Evolutionary conservation across 2,888 invertebrate species (phyloP).

Genomic region (Dugesia japonica): DNA sequence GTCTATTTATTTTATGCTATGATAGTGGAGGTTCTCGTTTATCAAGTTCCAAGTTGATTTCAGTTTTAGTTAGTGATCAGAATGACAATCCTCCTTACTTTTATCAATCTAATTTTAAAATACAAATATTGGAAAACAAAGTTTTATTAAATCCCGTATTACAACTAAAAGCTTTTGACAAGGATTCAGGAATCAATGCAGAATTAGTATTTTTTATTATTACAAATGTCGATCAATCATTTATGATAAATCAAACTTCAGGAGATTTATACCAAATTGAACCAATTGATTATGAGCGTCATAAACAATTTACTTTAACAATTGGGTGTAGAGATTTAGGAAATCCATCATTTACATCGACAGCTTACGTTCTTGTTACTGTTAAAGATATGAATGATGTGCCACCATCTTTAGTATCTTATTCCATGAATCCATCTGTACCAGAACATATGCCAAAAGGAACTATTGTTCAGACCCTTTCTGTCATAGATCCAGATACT

Average conservation of each 20-base stretch:
- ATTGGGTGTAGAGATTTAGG: background rate
- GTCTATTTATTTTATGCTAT: background rate
- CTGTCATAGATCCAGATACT: background rate
- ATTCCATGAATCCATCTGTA: background rate
- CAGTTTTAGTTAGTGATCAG: background rate
- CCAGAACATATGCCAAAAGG: background rate
- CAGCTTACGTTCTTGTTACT: background rate
- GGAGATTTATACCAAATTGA: background rate
- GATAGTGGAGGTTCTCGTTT: background rate
- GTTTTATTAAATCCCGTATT: background rate
- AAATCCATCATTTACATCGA: background rate
- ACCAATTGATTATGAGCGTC: background rate
- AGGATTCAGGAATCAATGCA: background rate
- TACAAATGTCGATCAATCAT: background rate
- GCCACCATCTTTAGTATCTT: background rate
- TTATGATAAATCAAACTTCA: background rate
- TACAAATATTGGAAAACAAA: background rate
- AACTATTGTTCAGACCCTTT: background rate
- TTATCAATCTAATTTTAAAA: background rate
- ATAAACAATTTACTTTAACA: background rate
- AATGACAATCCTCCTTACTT: background rate
- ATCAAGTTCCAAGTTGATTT: background rate
- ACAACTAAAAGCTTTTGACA: background rate
- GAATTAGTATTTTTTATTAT: background rate
- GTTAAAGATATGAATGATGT: background rate